phyloP scores from a whole-genome alignment of 2,888 invertebrate species.

The Ectropis crepuscularia region DNA sequence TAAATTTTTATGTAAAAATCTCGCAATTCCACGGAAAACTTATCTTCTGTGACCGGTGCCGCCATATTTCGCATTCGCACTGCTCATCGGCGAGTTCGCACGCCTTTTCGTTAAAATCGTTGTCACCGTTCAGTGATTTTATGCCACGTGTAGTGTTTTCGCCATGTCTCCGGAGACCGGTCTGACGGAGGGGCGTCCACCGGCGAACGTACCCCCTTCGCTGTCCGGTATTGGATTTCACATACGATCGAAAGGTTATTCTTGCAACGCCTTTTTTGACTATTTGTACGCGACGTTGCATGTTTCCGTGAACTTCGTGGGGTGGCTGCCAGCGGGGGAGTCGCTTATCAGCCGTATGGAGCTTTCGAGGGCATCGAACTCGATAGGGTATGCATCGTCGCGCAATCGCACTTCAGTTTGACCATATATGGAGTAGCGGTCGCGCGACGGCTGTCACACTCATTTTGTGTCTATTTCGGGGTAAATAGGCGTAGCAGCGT shows the following conservation, averaged over 20 bases:
- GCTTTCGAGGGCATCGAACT: conserved; percentile 77
- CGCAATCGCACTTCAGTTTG: conserved; percentile 79
- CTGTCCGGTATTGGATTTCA: conserved; percentile 81
- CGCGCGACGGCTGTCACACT: conserved; percentile 62
- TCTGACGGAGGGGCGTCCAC: conserved; percentile 43
- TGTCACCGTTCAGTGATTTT: conserved; percentile 82
- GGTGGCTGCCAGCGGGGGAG: conserved; percentile 29
- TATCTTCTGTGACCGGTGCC: conserved; percentile 77
- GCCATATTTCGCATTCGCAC: conserved; percentile 84
- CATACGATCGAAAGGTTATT: conserved; percentile 74
- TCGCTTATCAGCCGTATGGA: conserved; percentile 58
- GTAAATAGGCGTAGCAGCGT: conserved; percentile 51
- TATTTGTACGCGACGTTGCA: conserved; percentile 39
- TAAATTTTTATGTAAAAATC: conserved; percentile 50
- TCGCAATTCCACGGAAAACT: conserved; percentile 64
- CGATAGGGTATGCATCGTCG: conserved; percentile 71
- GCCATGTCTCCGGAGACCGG: conserved; percentile 44
- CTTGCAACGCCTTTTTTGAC: conserved; percentile 80
- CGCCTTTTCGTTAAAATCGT: conserved; percentile 78
- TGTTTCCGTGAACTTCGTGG: conserved; percentile 27
- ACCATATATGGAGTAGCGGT: conserved; percentile 80
- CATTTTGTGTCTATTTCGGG: conserved; percentile 70
- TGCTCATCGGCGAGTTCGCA: conserved; percentile 77
- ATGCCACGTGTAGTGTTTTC: conserved; percentile 81
- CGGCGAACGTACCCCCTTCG: conserved; percentile 46